A percentile compares a stretch with the other conserved stretches of the same genome.
These are phyloP conservation scores for Leucoptera coffeella DNA, from an alignment of 2,888 invertebrate species.

Conservation along the genomic window DNA sequence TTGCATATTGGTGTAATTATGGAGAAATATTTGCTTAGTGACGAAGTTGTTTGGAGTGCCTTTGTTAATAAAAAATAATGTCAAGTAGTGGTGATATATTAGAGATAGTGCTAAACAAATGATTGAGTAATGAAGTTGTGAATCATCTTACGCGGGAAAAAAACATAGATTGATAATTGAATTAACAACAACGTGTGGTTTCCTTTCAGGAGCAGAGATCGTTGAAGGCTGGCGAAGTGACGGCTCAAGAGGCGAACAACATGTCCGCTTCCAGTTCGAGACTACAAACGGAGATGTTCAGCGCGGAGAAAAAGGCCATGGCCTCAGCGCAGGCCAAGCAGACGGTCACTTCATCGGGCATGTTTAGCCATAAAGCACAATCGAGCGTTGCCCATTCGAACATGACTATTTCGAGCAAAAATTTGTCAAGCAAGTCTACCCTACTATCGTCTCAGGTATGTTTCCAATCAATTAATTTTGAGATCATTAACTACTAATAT, in stretches of 20 bases:
- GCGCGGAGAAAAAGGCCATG: slow-evolving; percentile 72
- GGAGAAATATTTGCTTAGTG: slow-evolving; percentile 14
- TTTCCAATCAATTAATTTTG: too few relatives aligned
- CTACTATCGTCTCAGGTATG: slow-evolving; percentile 52
- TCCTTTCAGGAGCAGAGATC: slow-evolving; percentile 72
- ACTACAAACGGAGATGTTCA: slow-evolving; percentile 80
- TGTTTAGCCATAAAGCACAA: slow-evolving; percentile 66
- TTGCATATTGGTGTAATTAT: slow-evolving; percentile 38
- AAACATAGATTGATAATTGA: not conserved
- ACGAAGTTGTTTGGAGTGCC: too few relatives aligned
- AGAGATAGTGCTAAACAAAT: not conserved
- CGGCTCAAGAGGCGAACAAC: slow-evolving; percentile 81
- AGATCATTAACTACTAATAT: too few relatives aligned
- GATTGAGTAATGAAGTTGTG: not conserved
- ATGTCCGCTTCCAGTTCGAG: slow-evolving; percentile 79
- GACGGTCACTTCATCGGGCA: slow-evolving; percentile 72
- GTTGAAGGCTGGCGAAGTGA: slow-evolving; percentile 75
- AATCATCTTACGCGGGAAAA: not conserved
- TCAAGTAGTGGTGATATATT: not conserved
- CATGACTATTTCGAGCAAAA: slow-evolving; percentile 71
- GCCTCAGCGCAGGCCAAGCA: slow-evolving; percentile 73
- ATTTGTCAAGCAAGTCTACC: slow-evolving; percentile 60
- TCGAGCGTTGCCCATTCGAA: slow-evolving; percentile 74
- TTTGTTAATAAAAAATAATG: not conserved
- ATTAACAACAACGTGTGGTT: slow-evolving; percentile 2